Base-by-base conservation (phyloP, 1,140 invertebrate genomes). In the Papilio aristodemus region DNA sequence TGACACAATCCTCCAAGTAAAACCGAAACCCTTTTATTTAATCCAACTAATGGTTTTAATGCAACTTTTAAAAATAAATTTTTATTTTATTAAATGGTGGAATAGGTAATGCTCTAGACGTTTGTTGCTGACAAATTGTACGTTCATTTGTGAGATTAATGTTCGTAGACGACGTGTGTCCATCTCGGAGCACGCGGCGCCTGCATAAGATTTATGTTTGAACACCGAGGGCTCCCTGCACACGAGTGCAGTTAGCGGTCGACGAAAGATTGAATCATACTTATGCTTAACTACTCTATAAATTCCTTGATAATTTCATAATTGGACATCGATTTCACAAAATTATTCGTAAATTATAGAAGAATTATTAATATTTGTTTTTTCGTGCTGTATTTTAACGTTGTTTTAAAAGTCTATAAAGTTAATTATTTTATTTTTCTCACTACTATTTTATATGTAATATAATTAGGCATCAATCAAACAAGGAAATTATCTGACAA, bases 91-190 rank as follows among this genome's bases (percentile, higher is more conserved):
- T 54, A 11, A 50, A 22, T 22, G 36, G 11, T 17, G 14, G 27
- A 17, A 37, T 32, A 62, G 14, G 27, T 32, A 32, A 3, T 19
- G 14, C 4, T 62, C 36, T 38, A 39, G 32, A 36, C 37, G 19
- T 62, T 37, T 39, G 7, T 11, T 62, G 9, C 37, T 46, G 63
- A 50, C 63, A 50, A 66, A 66, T 66, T 46, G 63, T 50, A 50
- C 43, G 63, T 66, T 66, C 43, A 50, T 66, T 66, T 66, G 63
- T 50, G 17, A 66, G 63, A 66, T 66, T 66, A 66, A 66, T 66
- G 63, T 10, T n/a, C 9, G 41, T 39, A 64, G 62, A 39, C 22
- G 63, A 66, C 63, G 43, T 66, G 22, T 66, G 63, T 66, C 63
- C 63, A 37, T 66, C 63, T 66, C 39, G 41, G 43, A 17, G 43